Evolutionary conservation across 2,888 invertebrate species (phyloP), one percentile per base, ranked within the genome.

Genomic region (Tipula confusa): DNA sequence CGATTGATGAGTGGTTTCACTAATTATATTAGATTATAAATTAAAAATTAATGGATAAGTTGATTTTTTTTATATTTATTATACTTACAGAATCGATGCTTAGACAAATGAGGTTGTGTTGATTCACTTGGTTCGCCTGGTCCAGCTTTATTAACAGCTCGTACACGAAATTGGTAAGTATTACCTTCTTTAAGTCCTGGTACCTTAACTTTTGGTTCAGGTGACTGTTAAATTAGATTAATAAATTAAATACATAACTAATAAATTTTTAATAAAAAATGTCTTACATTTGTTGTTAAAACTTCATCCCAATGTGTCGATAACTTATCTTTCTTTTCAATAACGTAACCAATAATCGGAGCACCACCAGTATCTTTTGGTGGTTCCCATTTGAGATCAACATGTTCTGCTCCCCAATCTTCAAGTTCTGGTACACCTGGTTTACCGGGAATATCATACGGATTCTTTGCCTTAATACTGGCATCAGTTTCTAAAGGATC

Each of bases 301-400:
- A 96, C 93, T 90, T 96, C 96, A 87, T 96, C 95, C 97, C 97
- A 98, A 28, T 94, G 91, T 0, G 96, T 94, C 86, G 95, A 94
- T 86, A 95, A 96, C 85, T 94, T 93, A 89, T 96, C 97, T 86
- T 97, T 94, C 87, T 96, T 96, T 90, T 98, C 97, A 87, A 98
- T 95, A 83, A 97, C 91, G 88, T 99, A 99, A n/a, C 98, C 98
- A n/a, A 94, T 95, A 87, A 99, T 96, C 0, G 98, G 98, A 15
- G 98, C 96, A 24, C 99, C 99, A 82, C 99, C 99, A 89, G 99
- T 98, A 87, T 95, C 94, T 85, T 96, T 93, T 1, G 99, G 99
- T 87, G 97, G 95, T 0, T 94, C 93, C 99, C 99, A 99, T 81
- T 94, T 93, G 84, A 99, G 93, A 89, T 96, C 95, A 83, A 97